Evolutionary conservation across 2,888 invertebrate genomes (phyloP), one percentile per base, ranked within the genome.

Genomic region (Calameuta pallipes): DNA sequence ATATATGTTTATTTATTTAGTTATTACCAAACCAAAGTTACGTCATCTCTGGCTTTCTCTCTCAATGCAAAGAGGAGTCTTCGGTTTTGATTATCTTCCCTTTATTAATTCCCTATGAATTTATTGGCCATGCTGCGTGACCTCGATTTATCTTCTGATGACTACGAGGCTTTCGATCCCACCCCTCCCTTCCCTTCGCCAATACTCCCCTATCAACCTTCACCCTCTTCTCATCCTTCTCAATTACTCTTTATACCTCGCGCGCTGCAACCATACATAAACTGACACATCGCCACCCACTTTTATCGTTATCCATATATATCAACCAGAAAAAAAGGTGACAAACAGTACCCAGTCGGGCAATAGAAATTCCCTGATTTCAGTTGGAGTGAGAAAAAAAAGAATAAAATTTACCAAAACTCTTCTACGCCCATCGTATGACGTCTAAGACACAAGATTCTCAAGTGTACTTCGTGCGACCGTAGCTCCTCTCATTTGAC

Each of bases 51-150:
- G 2, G 9, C 23, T 15, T 23, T 56, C 75, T 35, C 71, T 75
- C 75, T 37, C 31, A 75, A 78, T 75, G 9, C 41, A 6, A 74
- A n/a, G 36, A 31, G 71, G 69, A 69, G 56, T 41, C 75, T 75
- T 78, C 70, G 33, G 70, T 70, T 41, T 70, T 78, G 78, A 78
- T 78, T 78, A 78, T 74, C 78, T 75, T 34, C 78, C 36, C 75
- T 37, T 78, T 75, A 78, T 75, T 75, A 78, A 78, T 78, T 78
- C 75, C 69, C 75, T 70, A 70, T 70, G 35, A 74, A 78, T 71
- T 78, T 75, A 75, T 71, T 56, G 23, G 41, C 71, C 30, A 23
- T 1, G 30, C 71, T 23, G 71, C 71, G 41, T 23, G 41, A 56
- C 71, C 71, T 71, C 71, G 71, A 71, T 71, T 30, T 71, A 71